Evolutionary conservation across 1,140 invertebrate genomes (phyloP), one percentile per base, ranked within the genome.

Genomic region (Brachystomella parvula): DNA sequence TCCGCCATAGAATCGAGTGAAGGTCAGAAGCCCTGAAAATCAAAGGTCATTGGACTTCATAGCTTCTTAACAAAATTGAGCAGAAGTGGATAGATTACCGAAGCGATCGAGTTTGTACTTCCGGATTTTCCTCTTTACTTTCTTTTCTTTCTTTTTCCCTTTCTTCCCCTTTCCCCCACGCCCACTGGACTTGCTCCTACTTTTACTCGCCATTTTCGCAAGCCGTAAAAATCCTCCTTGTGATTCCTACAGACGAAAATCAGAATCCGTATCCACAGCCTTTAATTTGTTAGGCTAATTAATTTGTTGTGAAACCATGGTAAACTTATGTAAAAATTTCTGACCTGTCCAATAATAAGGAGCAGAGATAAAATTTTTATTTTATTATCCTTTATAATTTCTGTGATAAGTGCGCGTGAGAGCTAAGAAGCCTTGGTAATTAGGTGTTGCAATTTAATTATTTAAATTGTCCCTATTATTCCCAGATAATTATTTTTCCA

Each of bases 71-170:
- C 58, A 53, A 60, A 47, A 39, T 61, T 3, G 17, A 47, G 24
- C 9, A 44, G 0, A 30, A 53, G 6, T 30, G 28, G 0, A 47
- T 39, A 35, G 31, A 26, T 19, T 64, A 69, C 70, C 71, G 56
- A 72, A 72, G 2, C 69, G 56, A 32, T 70, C 71, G 3, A 68
- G 65, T 33, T 73, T 53, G 47, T 68, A 71, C 58, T 73, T 73
- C 26, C 60, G 44, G n/a, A 73, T 35, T 57, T 58, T 65, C 31
- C 49, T 33, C 30, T 49, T 61, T 12, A 12, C 47, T 2, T 6
- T 26, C 53, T 65, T 61, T 39, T 66, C 61, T 3, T 49, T 64
- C 44, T 71, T 71, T 28, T 64, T 64, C 49, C 61, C 61, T 56
- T 67, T 67, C 62, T 61, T 67, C 6, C 29, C 29, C 9, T 58